Conservation (phyloP, 2,113 vertebrate genomes). For the Anthoscopus minutus region DNA sequence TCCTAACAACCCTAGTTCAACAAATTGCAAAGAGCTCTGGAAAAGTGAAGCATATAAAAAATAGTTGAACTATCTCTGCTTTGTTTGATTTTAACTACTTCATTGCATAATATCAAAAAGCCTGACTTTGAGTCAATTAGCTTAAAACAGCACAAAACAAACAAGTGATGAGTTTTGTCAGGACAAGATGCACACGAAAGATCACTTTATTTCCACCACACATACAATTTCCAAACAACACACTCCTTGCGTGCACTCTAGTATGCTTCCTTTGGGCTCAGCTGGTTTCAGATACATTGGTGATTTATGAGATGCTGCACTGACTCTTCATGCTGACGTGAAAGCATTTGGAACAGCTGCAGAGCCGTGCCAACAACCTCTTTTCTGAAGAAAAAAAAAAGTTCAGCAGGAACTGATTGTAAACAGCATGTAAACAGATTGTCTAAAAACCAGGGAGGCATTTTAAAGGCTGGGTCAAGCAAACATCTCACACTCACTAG, state of each 20-base stretch:
- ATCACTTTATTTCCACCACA: background rate
- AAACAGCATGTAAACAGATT: background rate
- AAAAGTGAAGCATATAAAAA: background rate
- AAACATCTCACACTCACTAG: background rate
- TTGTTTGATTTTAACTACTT: background rate
- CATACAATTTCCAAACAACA: background rate
- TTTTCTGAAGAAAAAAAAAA: background rate
- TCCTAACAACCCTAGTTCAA: background rate
- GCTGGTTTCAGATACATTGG: accelerated
- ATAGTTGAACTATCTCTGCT: background rate
- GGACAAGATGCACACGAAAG: background rate
- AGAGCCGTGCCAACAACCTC: background rate
- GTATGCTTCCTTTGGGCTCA: background rate
- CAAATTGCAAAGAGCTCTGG: background rate
- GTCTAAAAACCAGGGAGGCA: background rate
- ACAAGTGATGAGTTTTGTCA: background rate
- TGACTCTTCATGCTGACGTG: background rate
- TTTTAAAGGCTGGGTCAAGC: background rate
- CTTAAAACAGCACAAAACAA: background rate
- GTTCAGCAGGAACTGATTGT: background rate
- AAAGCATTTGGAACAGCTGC: background rate
- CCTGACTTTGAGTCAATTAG: background rate
- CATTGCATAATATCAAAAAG: background rate
- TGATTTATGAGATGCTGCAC: background rate
- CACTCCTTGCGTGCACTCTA: background rate